Evolutionary conservation across 2,888 invertebrate genomes (phyloP).

Genomic region (Ennomos quercinarius): DNA sequence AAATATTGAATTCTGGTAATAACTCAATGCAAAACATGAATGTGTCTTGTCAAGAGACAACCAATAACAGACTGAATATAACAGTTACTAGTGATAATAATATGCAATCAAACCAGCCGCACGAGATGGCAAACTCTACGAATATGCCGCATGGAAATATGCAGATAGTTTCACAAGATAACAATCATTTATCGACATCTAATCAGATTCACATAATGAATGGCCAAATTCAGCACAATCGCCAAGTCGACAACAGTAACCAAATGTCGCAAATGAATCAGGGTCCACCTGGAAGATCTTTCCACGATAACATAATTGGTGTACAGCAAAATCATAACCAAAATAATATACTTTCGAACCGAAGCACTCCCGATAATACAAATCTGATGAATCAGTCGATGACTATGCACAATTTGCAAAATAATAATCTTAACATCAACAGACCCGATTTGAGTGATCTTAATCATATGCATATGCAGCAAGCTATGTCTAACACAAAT

Average conservation of each 20-base stretch:
- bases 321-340: constrained; percentile 70
- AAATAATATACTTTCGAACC: constrained; percentile 68
- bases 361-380: constrained; percentile 69
- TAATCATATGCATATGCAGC: constrained; percentile 79
- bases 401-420: constrained; percentile 70
- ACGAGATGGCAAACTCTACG: constrained; percentile 63
- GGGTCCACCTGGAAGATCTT: constrained; percentile 62
- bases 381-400: constrained; percentile 75
- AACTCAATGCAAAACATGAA: constrained; percentile 74
- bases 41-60: constrained; percentile 73
- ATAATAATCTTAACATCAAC: constrained; percentile 69
- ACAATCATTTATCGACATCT: constrained; percentile 61
- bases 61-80: constrained; percentile 69
- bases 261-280: constrained; percentile 74
- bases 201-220: constrained; percentile 82
- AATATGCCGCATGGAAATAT: constrained; percentile 73
- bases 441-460: constrained; percentile 70
- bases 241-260: constrained; percentile 66
- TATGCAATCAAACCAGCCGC: constrained; percentile 68
- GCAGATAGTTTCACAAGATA: constrained; percentile 75
- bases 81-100: constrained; percentile 63
- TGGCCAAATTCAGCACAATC: constrained; percentile 78
- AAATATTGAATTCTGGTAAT: constrained; percentile 74
- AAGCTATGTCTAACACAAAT: constrained; percentile 51
- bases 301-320: constrained; percentile 71